A percentile compares a stretch with the other conserved stretches of the same genome.
phyloP scores from a whole-genome alignment of 2,113 vertebrate species.

The Fulmarus glacialis region DNA sequence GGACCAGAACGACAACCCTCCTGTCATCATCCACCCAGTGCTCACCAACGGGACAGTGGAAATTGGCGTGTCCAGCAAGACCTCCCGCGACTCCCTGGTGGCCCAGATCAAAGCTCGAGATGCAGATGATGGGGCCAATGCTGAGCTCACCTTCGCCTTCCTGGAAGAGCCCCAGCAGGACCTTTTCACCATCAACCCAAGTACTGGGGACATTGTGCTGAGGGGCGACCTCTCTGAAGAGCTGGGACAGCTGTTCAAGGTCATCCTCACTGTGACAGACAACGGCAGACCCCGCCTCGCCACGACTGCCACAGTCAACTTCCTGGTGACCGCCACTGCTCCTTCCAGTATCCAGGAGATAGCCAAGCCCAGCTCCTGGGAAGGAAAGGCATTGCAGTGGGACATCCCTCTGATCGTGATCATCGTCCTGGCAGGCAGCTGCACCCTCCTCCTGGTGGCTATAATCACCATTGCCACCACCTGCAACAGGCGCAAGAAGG shows the following conservation, averaged over 20 bases:
- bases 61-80: constrained; percentile 86
- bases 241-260: constrained; percentile 80
- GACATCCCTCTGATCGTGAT: constrained; percentile 91
- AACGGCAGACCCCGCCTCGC: constrained; percentile 86
- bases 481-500: constrained; percentile 88
- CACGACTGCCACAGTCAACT: constrained; percentile 85
- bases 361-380: constrained; percentile 72
- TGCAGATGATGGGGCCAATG: constrained; percentile 87
- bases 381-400: constrained; percentile 82
- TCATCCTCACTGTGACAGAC: constrained; percentile 85
- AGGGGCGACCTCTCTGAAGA: constrained; percentile 86
- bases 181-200: constrained; percentile 85
- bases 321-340: constrained; percentile 82
- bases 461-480: constrained; percentile 94
- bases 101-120: constrained; percentile 90
- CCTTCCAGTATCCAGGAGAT: constrained; percentile 76
- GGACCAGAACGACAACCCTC: constrained; percentile 94
- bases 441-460: constrained; percentile 90
- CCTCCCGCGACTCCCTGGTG: constrained; percentile 84
- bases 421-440: constrained; percentile 90
- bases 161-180: constrained; percentile 79
- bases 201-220: constrained; percentile 87
- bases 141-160: constrained; percentile 87
- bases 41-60: constrained; percentile 89
- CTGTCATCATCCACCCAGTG: constrained; percentile 82